Conservation (phyloP, 2,888 invertebrate genomes). For the Callosobruchus maculatus region DNA sequence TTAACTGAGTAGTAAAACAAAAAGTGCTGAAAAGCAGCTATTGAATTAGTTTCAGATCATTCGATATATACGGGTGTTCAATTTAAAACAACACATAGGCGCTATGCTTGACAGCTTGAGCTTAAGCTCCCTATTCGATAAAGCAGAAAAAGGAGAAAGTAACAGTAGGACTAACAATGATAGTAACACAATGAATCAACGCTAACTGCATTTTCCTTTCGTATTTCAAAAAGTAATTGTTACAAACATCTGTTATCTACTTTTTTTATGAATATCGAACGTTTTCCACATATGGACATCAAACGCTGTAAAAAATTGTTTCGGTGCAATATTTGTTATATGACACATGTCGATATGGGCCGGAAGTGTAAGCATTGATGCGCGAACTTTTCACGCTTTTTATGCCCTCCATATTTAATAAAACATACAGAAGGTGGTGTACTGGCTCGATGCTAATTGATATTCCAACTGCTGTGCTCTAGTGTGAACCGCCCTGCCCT, state of each 20-base stretch:
- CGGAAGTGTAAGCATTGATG: neutral
- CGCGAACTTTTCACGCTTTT: neutral
- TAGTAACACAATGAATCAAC: no score
- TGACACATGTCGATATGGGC: neutral
- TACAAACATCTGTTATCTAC: neutral
- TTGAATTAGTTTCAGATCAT: no score
- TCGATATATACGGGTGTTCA: no score
- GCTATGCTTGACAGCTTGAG: no score
- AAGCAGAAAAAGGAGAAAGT: no score
- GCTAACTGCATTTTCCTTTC: no score
- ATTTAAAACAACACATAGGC: no score
- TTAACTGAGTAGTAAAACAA: no score
- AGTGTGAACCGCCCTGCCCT: neutral
- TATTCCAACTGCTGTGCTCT: conserved; percentile 35
- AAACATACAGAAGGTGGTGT: conserved; percentile 35
- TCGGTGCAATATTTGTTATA: neutral
- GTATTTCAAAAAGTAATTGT: neutral
- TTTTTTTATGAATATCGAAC: neutral
- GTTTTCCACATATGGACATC: neutral
- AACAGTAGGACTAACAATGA: no score
- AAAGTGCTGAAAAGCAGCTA: no score
- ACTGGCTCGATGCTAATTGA: conserved; percentile 32
- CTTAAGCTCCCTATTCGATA: no score
- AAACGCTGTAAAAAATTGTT: neutral
- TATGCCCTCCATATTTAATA: conserved; percentile 27